Conservation (phyloP, 2,113 vertebrate genomes). For the Paracanthobrama guichenoti region DNA sequence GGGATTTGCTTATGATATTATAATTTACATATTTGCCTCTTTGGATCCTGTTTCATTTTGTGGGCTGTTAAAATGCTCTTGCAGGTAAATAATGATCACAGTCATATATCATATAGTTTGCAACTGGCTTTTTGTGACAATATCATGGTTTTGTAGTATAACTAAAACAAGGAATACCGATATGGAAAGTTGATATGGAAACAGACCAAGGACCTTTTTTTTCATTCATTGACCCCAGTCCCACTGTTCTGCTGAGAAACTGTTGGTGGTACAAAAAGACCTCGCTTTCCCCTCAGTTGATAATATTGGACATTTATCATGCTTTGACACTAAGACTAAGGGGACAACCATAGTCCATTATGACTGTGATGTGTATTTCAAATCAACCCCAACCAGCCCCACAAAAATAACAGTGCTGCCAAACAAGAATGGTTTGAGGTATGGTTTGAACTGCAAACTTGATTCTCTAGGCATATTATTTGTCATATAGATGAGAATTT, state of each 20-base stretch:
- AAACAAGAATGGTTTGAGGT: neutral
- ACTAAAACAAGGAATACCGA: neutral
- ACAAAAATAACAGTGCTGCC: neutral
- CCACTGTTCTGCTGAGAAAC: slow-evolving; percentile 39
- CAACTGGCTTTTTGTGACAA: neutral
- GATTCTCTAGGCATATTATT: neutral
- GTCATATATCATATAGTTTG: neutral
- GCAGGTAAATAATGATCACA: neutral
- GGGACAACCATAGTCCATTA: slow-evolving; percentile 58
- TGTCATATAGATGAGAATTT: neutral
- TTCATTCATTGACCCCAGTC: slow-evolving; percentile 32
- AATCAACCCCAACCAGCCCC: slow-evolving; percentile 3
- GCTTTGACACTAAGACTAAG: slow-evolving; percentile 56
- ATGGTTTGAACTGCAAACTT: neutral
- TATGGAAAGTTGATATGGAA: neutral
- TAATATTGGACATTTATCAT: slow-evolving; percentile 62
- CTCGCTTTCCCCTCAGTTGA: slow-evolving; percentile 46
- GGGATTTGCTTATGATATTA: neutral
- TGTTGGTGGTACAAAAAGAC: slow-evolving; percentile 45
- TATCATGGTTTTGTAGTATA: neutral
- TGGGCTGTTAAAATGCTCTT: neutral
- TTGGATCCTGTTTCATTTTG: neutral
- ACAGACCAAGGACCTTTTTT: slow-evolving; percentile 7
- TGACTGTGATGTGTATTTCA: slow-evolving; percentile 11
- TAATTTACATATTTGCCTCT: slow-evolving; percentile 16